phyloP scores from a whole-genome alignment of 2,797 vertebrate species.

The Acanthornis magna region DNA sequence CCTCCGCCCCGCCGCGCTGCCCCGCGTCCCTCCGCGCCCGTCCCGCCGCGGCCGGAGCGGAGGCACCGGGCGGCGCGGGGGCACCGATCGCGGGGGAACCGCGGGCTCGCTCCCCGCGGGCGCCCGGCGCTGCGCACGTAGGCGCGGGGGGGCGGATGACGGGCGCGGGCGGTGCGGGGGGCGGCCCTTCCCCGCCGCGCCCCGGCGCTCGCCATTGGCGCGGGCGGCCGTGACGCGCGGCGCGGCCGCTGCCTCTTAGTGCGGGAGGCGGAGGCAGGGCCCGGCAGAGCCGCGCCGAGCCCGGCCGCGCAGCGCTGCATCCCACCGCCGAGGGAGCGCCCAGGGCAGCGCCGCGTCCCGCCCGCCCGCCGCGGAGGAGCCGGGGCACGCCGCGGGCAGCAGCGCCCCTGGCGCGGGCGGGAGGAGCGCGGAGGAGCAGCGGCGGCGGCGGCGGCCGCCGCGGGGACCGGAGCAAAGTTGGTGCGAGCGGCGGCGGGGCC shows the following conservation, averaged over 20 bases:
- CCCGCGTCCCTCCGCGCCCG: background rate
- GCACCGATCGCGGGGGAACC: background rate
- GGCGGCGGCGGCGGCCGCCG: background rate
- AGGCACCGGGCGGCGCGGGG: background rate
- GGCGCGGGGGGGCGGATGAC: background rate
- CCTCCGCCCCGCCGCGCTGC: background rate
- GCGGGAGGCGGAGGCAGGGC: constrained; percentile 11
- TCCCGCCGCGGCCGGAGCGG: background rate
- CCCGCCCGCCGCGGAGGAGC: background rate
- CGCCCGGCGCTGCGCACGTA: background rate
- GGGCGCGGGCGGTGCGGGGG: background rate
- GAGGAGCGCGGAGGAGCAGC: background rate
- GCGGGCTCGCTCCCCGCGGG: background rate
- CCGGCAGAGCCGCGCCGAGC: background rate
- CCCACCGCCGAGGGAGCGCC: background rate
- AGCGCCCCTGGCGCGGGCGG: background rate
- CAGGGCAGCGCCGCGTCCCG: background rate
- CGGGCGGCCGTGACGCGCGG: constrained; percentile 4
- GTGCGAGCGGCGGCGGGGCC: background rate
- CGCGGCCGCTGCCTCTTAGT: constrained; percentile 46
- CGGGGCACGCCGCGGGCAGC: background rate
- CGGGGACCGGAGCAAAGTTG: constrained; percentile 9
- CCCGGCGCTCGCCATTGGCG: constrained; percentile 29
- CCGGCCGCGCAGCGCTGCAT: background rate
- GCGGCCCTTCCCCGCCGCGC: background rate